Percentiles rank a stretch among this genome's conserved stretches.
These are phyloP conservation scores for Rhogogaster chlorosoma DNA, from an alignment of 2,888 invertebrate species.

Conservation along the genomic window DNA sequence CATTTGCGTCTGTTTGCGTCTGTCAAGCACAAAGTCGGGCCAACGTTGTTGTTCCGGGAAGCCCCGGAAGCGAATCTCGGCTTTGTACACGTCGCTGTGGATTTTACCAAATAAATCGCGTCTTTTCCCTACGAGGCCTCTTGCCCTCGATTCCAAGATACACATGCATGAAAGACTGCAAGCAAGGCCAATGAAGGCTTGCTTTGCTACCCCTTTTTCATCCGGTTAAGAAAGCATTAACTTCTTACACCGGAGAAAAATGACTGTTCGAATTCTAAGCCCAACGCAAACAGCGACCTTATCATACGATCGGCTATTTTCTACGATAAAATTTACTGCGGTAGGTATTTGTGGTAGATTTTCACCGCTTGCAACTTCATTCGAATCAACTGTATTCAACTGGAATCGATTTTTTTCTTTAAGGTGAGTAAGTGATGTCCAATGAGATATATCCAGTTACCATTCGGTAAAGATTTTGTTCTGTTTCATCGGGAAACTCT, in stretches of 20 bases:
- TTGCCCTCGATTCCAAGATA: slow-evolving; percentile 35
- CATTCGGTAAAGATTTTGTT: background rate
- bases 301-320: background rate
- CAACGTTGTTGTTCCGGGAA: slow-evolving; percentile 53
- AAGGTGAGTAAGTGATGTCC: background rate
- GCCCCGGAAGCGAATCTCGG: slow-evolving; percentile 56
- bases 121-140: slow-evolving; percentile 44
- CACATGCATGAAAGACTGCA: slow-evolving; percentile 38
- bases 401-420: background rate
- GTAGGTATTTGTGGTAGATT: background rate
- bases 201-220: background rate
- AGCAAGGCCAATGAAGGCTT: background rate
- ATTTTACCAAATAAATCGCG: slow-evolving; percentile 55
- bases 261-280: background rate
- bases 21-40: slow-evolving; percentile 57
- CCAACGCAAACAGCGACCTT: background rate
- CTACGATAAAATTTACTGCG: background rate
- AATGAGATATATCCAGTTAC: background rate
- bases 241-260: background rate
- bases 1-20: slow-evolving; percentile 57
- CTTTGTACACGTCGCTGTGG: slow-evolving; percentile 58
- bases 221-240: background rate
- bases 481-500: background rate
- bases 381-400: background rate
- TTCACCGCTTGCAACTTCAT: background rate